Percentiles rank a stretch among this genome's conserved stretches.
Evolutionary conservation across 2,113 vertebrate genomes (phyloP).

Genomic region (Ovibos moschatus): DNA sequence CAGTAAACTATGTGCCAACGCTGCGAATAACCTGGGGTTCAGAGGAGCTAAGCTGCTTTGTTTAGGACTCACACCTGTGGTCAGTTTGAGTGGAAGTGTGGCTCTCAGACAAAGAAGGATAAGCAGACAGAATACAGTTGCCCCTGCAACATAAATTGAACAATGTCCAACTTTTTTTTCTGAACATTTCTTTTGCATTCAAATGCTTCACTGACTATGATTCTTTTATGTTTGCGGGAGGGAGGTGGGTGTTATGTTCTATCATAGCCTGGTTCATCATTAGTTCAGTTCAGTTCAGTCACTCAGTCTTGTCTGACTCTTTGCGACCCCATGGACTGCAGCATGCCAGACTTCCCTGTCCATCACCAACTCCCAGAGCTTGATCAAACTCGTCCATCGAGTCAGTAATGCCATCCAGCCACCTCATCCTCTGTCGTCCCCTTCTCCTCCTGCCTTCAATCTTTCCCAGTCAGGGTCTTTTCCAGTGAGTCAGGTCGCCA

Average conservation of each 20-base stretch:
- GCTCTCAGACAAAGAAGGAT: neutral
- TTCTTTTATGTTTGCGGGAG: neutral
- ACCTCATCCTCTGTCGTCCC: neutral
- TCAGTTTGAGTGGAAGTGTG: neutral
- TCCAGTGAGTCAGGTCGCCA: neutral
- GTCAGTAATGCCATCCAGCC: neutral
- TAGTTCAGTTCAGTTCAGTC: neutral
- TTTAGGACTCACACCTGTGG: neutral
- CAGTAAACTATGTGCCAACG: neutral
- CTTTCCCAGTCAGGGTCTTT: neutral
- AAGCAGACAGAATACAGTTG: neutral
- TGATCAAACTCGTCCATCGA: neutral
- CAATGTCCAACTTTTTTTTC: neutral
- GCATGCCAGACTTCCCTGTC: neutral
- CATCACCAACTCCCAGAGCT: neutral
- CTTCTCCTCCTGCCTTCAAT: neutral
- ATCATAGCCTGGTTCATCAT: neutral
- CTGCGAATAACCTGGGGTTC: neutral
- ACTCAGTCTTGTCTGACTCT: neutral
- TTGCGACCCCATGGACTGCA: neutral
- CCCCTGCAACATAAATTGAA: neutral
- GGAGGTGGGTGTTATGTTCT: neutral
- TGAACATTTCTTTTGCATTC: neutral
- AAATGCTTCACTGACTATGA: neutral
- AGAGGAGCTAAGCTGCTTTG: neutral